Base-by-base conservation (phyloP, 37 sponge, comb jelly and placozoan species). In the Aplysina aerophoba region DNA sequence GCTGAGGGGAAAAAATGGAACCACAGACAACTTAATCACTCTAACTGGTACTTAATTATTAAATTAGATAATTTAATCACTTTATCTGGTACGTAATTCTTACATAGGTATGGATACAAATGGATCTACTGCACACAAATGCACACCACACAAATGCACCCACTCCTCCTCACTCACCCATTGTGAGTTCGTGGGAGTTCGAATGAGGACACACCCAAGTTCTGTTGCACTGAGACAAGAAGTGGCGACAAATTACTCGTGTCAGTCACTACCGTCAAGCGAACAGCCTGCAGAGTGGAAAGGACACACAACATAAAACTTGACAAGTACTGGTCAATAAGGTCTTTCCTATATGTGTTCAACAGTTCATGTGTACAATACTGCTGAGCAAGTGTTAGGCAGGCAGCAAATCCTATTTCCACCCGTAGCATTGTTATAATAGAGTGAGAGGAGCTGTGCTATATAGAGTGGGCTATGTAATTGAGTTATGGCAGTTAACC, bases 111-210 rank as follows among this genome's bases (percentile, higher is more conserved):
- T n/a, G n/a, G n/a, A n/a, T n/a, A n/a, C n/a, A n/a, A n/a, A n/a
- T n/a, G n/a, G n/a, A n/a, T n/a, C n/a, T n/a, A n/a, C n/a, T 64
- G 60, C 64, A 81, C 55, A 83, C 71, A 83, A 27, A 68, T 56
- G 67, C 59, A 79, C 80, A 79, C 15, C 81, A 80, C 59, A 80
- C 31, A 80, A 24, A 53, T 25, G 55, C 58, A 25, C 81, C 53
- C 15, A 36, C 28, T 24, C 34, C 50, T 14, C 28, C 53, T 44
- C 62, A 62, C 11, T 62, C 20, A 55, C 40, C 82, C 41, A 37
- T 73, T 73, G 21, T 73, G 40, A 8, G 17, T 31, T 12, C 14
- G 21, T 8, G 74, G 74, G 8, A 73, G 12, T 19, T 41, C 17
- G 14, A 73, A 14, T 11, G 74, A 38, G 31, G 74, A 38, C 8